Percentiles rank a stretch among this genome's conserved stretches.
phyloP scores from a whole-genome alignment of 2,113 vertebrate species.

The Mesitornis unicolor region DNA sequence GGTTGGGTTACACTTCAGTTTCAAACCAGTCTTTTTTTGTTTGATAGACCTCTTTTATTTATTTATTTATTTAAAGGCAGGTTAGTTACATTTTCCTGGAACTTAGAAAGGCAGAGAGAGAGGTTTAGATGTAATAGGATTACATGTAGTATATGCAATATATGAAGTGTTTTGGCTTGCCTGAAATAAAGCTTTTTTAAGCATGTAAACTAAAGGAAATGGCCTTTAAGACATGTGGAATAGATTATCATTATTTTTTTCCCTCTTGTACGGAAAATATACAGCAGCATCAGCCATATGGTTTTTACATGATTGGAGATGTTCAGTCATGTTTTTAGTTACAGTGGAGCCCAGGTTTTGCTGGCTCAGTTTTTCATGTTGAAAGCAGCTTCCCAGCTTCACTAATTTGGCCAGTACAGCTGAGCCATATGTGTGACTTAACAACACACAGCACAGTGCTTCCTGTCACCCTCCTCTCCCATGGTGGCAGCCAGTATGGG shows the following conservation, averaged over 20 bases:
- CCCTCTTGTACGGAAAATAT: background rate
- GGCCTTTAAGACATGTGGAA: conserved; percentile 1
- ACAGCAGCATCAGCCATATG: background rate
- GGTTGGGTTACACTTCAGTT: background rate
- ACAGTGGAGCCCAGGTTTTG: background rate
- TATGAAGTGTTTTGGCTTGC: background rate
- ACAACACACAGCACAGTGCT: accelerated
- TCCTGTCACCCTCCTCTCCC: background rate
- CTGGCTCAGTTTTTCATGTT: conserved; percentile 23
- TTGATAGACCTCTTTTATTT: background rate
- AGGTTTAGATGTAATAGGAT: background rate
- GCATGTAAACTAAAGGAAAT: background rate
- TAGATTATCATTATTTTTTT: background rate
- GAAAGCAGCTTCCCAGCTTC: background rate
- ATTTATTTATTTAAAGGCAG: background rate
- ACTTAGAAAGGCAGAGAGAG: background rate
- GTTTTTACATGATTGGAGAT: conserved; percentile 22
- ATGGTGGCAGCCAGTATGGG: accelerated
- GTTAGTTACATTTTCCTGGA: background rate
- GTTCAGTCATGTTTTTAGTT: conserved; percentile 46
- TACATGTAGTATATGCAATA: background rate
- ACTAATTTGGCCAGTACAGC: background rate
- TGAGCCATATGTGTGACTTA: background rate
- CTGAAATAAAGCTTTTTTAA: background rate
- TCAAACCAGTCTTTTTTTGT: background rate